Evolutionary conservation across 2,888 invertebrate species (phyloP).

Genomic region (Cactoblastis cactorum): DNA sequence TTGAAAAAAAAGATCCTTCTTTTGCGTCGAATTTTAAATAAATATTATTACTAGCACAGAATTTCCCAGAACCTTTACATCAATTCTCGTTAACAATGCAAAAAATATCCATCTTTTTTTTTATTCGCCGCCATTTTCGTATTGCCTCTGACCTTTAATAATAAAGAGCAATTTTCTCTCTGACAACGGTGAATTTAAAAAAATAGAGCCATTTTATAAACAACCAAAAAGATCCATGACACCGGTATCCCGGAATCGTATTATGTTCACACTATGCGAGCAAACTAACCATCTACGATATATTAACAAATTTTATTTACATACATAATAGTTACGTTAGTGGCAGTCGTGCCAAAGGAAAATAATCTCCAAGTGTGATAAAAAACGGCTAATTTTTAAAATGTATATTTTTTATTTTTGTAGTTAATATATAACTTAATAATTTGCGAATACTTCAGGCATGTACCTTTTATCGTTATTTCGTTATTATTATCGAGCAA

Average conservation of each 20-base stretch:
- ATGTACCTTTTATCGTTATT: no score
- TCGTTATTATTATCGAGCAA: no score
- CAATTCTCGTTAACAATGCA: neutral
- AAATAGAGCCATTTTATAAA: constrained; percentile 1
- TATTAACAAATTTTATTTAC: no score
- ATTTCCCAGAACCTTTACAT: neutral
- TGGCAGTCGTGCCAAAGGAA: no score
- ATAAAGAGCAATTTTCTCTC: constrained; percentile 1
- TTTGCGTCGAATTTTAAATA: neutral
- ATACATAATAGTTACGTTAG: no score
- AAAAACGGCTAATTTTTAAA: no score
- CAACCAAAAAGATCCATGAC: constrained; percentile 1
- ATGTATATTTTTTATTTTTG: no score
- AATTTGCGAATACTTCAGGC: no score
- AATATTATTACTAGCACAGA: neutral
- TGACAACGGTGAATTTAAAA: constrained; percentile 7
- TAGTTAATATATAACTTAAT: no score
- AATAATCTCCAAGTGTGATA: no score
- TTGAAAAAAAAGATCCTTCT: no score
- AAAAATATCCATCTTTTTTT: neutral
- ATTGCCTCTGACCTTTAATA: constrained; percentile 3
- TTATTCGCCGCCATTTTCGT: neutral
- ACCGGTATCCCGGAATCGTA: neutral
- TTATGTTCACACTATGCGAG: neutral
- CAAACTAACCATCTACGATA: no score